A percentile compares a stretch with the other conserved stretches of the same genome.
phyloP scores from a whole-genome alignment of 2,888 invertebrate species.

The Rhingia rostrata region DNA sequence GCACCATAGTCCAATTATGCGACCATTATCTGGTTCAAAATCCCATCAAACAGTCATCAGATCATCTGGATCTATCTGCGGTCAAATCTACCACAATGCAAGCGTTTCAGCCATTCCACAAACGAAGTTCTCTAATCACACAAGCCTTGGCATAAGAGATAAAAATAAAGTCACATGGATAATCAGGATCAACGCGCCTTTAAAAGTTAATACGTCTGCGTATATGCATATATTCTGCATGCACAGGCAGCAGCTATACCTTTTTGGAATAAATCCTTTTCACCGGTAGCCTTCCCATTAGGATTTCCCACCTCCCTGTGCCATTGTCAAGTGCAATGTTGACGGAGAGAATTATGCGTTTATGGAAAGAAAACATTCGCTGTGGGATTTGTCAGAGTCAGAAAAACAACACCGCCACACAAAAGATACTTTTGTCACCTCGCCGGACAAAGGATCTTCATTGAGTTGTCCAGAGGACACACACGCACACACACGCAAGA shows the following conservation, averaged over 20 bases:
- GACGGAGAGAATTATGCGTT: slow-evolving; percentile 72
- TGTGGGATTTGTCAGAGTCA: slow-evolving; percentile 69
- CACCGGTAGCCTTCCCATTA: slow-evolving; percentile 51
- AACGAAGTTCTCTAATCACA: neutral
- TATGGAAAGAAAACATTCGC: slow-evolving; percentile 73
- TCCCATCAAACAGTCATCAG: slow-evolving; percentile 70
- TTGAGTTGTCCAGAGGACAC: slow-evolving; percentile 27
- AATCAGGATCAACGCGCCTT: slow-evolving; percentile 82
- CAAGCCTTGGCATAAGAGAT: neutral
- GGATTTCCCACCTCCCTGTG: slow-evolving; percentile 62
- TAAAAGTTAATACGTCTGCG: slow-evolving; percentile 80
- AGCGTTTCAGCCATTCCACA: neutral
- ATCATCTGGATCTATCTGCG: slow-evolving; percentile 62
- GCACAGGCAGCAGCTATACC: slow-evolving; percentile 4
- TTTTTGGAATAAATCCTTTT: slow-evolving; percentile 44
- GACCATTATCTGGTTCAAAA: slow-evolving; percentile 60
- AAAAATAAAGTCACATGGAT: slow-evolving; percentile 81
- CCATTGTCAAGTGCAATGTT: slow-evolving; percentile 72
- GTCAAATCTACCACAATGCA: slow-evolving; percentile 15
- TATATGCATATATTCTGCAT: slow-evolving; percentile 30
- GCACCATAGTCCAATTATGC: slow-evolving; percentile 67
- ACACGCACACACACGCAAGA: slow-evolving; percentile 1
- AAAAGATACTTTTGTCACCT: slow-evolving; percentile 69
- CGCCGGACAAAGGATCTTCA: slow-evolving; percentile 40
- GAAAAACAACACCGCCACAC: slow-evolving; percentile 68